phyloP scores from a whole-genome alignment of 2,113 vertebrate species.

The Saguinus imperator region DNA sequence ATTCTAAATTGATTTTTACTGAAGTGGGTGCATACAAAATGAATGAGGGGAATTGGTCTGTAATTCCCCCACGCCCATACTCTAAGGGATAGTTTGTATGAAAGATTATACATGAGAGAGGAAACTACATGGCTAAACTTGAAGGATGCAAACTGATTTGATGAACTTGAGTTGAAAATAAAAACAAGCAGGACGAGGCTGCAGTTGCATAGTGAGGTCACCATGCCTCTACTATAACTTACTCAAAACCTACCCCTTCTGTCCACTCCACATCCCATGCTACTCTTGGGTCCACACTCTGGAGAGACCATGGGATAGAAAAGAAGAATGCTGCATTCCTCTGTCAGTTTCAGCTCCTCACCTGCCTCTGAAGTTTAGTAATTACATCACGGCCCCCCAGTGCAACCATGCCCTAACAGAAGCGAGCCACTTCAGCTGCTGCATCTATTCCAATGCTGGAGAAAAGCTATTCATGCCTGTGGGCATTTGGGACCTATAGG shows the following conservation, averaged over 20 bases:
- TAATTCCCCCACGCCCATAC: neutral
- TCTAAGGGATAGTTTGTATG: neutral
- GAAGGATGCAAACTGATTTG: neutral
- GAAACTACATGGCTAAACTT: neutral
- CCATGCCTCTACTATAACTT: neutral
- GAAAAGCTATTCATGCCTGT: fast-evolving
- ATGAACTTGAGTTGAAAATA: neutral
- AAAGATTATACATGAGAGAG: neutral
- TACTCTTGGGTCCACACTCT: neutral
- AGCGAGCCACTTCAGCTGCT: neutral
- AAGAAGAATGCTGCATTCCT: too few species aligned
- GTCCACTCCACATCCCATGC: neutral
- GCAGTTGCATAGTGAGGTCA: neutral
- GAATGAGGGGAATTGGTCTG: too few species aligned
- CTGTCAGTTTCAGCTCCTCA: neutral
- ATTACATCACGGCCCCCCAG: fast-evolving
- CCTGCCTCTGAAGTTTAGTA: neutral
- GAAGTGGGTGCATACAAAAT: neutral
- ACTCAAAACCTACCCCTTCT: neutral
- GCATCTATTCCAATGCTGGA: fast-evolving
- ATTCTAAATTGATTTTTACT: neutral
- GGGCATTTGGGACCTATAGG: too few species aligned
- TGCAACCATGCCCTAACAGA: neutral
- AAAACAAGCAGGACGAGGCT: neutral
- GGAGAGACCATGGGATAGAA: neutral